Base-by-base conservation (phyloP, 1,140 invertebrate genomes). In the Papilio helenus region DNA sequence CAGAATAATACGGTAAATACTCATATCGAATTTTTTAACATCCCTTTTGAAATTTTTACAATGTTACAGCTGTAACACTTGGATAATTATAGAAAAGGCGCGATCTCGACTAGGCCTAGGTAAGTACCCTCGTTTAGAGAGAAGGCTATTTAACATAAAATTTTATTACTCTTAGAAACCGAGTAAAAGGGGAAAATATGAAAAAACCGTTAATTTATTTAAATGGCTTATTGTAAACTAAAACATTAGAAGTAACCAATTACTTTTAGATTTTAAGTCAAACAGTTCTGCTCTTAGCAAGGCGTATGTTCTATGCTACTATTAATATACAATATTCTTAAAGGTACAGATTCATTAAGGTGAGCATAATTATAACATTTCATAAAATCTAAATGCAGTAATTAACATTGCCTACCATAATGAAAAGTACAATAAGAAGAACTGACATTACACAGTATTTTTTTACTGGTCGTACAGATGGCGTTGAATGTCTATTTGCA, bases 391-490 rank as follows among this genome's bases (percentile, higher is more conserved):
- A 55, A 55, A 23, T 61, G 20, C 58, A 61, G 20, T 26, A 26
- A 61, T 61, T 61, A 55, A 55, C n/a, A 55, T 18, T 20, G 7
- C 51, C 0, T 20, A 3, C 51, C 7, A n/a, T 55, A 55, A 46
- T 46, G 44, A 16, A 29, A 68, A 16, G 3, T 34, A 29, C 26
- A 29, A 20, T 58, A 68, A 68, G 26, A 16, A 14, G 1, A 29
- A 23, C 14, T 29, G 23, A 14, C 61, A 34, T 29, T 18, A 29
- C 61, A 29, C 34, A 34, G 61, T 68, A 29, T 68, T 68, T 14
- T 34, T 68, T 29, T 68, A 68, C 10, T 68, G 61, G 61, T 16
- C 61, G 61, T 29, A 68, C 61, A 68, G 61, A 68, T 68, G 61
- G 61, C 61, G 61, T 68, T 68, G 61, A 29, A 68, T 29, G 26